Base-by-base conservation (phyloP, 2,113 vertebrate species). In the Mastomys natalensis region DNA sequence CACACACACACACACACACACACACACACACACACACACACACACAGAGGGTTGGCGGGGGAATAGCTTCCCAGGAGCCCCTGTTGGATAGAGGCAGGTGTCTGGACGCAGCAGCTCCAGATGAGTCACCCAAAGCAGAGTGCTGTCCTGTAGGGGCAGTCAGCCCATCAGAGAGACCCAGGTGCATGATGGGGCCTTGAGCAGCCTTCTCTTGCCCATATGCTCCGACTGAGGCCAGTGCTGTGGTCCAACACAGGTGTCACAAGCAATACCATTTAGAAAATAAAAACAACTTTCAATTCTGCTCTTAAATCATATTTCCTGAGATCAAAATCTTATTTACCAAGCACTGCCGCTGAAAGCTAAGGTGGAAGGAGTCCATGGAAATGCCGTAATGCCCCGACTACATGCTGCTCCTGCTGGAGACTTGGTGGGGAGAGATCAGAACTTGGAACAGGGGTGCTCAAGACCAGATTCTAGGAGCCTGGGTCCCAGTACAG, bases 241-340 rank as follows among this genome's bases (percentile, higher is more conserved):
- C 37, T 73, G 48, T 24, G 92, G 82, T 12, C 80, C 84, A 64
- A 70, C 60, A 77, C 81, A 34, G 51, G 73, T 96, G 98, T 98
- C 98, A 97, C 58, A 93, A 95, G 76, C 97, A 97, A 98, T 98
- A 97, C 98, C 40, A 21, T 96, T 98, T 96, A 96, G 96, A 92
- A 98, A 97, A 97, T 93, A 98, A 97, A 97, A 97, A 81, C 48
- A 31, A 96, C 96, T 94, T 96, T 95, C 97, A 98, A 98, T 98
- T 98, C 96, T 96, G 96, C 81, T 96, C 97, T 95, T 96, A 98
- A 98, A 98, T 98, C 94, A 73, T 96, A 98, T 98, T 98, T 98
- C 91, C 98, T 26, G 31, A 97, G 96, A 97, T 97, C 95, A 78
- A 97, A 98, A 98, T 98, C 97, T 97, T 85, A 97, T 98, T 98